Percentiles rank a stretch among this genome's conserved stretches.
Evolutionary conservation across 2,888 invertebrate species (phyloP).

Genomic region (Pomacea canaliculata): DNA sequence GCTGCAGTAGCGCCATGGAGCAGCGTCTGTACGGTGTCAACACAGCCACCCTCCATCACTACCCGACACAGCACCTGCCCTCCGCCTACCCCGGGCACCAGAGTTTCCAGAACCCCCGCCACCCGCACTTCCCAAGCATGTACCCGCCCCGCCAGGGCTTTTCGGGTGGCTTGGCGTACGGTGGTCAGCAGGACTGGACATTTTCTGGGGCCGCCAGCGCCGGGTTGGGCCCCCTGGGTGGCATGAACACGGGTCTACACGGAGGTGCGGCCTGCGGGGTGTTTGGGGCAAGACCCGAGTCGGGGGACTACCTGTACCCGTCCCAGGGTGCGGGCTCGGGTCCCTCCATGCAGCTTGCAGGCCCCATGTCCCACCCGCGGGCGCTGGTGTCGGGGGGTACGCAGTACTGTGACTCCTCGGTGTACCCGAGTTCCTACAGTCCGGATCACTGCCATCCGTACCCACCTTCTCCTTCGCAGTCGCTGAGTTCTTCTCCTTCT

Average conservation of each 20-base stretch:
- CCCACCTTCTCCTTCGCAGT: slow-evolving; percentile 22
- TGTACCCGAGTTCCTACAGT: slow-evolving; percentile 23
- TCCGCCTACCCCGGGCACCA: slow-evolving; percentile 23
- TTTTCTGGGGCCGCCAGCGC: not conserved
- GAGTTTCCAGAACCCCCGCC: slow-evolving; percentile 15
- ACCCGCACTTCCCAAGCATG: slow-evolving; percentile 22
- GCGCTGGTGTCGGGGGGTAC: slow-evolving; percentile 1
- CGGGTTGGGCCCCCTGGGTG: not conserved
- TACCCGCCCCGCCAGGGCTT: slow-evolving; percentile 12
- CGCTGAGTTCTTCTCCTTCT: slow-evolving; percentile 18
- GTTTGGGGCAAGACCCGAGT: not conserved
- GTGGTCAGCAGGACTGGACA: slow-evolving; percentile 8
- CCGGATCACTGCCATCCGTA: slow-evolving; percentile 14
- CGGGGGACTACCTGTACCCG: slow-evolving; percentile 15
- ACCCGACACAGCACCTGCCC: slow-evolving; percentile 20
- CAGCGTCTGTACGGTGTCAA: slow-evolving; percentile 22
- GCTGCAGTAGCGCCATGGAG: slow-evolving; percentile 2
- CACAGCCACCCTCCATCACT: slow-evolving; percentile 23
- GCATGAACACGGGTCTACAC: slow-evolving; percentile 16
- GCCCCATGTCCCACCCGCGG: slow-evolving; percentile 11
- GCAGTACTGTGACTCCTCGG: slow-evolving; percentile 15
- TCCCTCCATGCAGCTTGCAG: not conserved
- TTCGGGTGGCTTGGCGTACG: slow-evolving; percentile 1
- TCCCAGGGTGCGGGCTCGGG: slow-evolving; percentile 11
- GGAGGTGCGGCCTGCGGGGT: slow-evolving; percentile 13